Evolutionary conservation across 2,797 vertebrate species (phyloP).

Genomic region (Petrocephalus sullivani): DNA sequence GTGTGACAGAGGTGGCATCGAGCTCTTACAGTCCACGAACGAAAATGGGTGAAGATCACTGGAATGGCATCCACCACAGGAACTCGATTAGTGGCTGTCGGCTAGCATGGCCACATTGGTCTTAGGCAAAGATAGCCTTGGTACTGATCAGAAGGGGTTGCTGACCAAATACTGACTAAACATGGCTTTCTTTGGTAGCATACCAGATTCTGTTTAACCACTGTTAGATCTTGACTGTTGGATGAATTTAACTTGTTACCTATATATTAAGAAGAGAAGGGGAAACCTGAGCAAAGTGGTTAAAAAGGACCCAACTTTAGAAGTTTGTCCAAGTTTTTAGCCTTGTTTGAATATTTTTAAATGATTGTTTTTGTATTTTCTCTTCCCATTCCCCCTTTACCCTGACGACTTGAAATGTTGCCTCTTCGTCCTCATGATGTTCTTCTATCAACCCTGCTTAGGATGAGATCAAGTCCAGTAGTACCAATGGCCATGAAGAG

Average conservation of each 20-base stretch:
- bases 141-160: conserved; percentile 72
- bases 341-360: conserved; percentile 67
- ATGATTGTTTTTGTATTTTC: conserved; percentile 82
- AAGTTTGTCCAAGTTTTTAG: conserved; percentile 53
- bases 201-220: conserved; percentile 34
- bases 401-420: conserved; percentile 89
- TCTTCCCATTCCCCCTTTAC: conserved; percentile 74
- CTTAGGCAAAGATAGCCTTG: conserved; percentile 85
- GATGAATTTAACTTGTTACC: conserved; percentile 40
- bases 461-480: conserved; percentile 89
- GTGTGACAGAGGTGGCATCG: conserved; percentile 94
- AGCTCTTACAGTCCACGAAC: conserved; percentile 85
- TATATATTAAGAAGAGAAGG: conserved; percentile 53
- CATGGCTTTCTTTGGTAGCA: conserved; percentile 32
- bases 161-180: conserved; percentile 53
- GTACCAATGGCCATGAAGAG: conserved; percentile 86
- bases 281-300: conserved; percentile 64
- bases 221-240: conserved; percentile 36
- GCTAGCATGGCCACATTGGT: conserved; percentile 77
- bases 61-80: conserved; percentile 86
- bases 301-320: conserved; percentile 62
- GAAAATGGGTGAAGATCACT: conserved; percentile 89
- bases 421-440: conserved; percentile 91
- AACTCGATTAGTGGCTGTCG: conserved; percentile 82
- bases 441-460: conserved; percentile 96